Evolutionary conservation across 2,113 vertebrate genomes (phyloP).

Genomic region (Halichoerus grypus): DNA sequence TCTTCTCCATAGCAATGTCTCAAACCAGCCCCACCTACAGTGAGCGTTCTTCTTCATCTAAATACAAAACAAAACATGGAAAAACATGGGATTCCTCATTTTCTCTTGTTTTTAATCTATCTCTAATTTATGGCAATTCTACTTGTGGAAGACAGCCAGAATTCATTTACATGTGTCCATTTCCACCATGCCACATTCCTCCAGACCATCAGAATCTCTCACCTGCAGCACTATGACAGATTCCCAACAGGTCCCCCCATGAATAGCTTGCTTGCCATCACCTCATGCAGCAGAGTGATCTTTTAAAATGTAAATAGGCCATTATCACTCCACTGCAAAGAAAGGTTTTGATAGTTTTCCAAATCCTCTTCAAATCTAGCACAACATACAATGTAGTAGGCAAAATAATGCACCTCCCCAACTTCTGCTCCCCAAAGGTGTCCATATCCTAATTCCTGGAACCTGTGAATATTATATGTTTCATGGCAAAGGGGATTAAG

Average conservation of each 20-base stretch:
- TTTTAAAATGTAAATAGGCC: background rate
- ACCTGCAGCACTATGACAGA: background rate
- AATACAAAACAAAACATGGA: background rate
- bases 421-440: background rate
- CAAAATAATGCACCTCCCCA: background rate
- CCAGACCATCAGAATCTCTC: background rate
- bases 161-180: background rate
- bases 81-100: background rate
- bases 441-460: background rate
- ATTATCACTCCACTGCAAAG: background rate
- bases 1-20: background rate
- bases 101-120: background rate
- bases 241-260: background rate
- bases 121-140: background rate
- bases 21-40: background rate
- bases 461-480: background rate
- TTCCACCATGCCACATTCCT: background rate
- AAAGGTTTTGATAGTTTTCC: background rate
- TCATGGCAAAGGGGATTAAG: background rate
- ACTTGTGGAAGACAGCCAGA: background rate
- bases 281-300: background rate
- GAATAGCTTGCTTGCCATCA: accelerated
- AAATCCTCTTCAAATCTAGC: background rate
- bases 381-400: background rate
- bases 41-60: background rate